phyloP scores from a whole-genome alignment of 2,113 vertebrate species.

The Chelonoidis abingdonii region DNA sequence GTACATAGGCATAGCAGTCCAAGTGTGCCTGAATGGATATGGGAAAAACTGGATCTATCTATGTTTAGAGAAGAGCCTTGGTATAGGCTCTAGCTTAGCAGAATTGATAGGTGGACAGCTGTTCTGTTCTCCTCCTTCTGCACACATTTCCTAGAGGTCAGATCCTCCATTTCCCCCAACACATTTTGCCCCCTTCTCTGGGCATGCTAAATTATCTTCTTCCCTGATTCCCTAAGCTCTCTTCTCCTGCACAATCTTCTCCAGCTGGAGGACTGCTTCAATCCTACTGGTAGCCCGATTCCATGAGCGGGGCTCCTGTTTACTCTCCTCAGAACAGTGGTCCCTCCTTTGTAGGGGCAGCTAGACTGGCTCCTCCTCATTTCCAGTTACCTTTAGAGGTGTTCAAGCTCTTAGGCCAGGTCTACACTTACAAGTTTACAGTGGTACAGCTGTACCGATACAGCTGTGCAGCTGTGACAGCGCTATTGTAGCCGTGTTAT shows the following conservation, averaged over 20 bases:
- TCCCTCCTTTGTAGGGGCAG: not conserved
- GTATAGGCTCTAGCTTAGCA: not conserved
- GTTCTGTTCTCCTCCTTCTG: not conserved
- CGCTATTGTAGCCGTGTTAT: too few relatives aligned
- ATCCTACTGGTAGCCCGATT: conserved; percentile 24
- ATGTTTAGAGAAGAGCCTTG: conserved; percentile 4
- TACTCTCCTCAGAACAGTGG: not conserved
- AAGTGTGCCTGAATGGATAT: conserved; percentile 28
- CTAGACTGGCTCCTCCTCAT: not conserved
- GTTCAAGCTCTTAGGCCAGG: not conserved
- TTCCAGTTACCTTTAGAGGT: not conserved
- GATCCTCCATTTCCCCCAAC: not conserved
- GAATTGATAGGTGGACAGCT: not conserved
- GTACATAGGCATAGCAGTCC: not conserved
- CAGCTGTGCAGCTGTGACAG: too few relatives aligned
- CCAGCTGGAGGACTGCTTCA: not conserved
- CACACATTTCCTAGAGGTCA: not conserved
- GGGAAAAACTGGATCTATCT: conserved; percentile 47
- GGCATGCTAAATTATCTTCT: not conserved
- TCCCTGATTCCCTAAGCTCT: not conserved
- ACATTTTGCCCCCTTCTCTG: not conserved
- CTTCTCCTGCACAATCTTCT: not conserved
- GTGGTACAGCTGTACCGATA: too few relatives aligned
- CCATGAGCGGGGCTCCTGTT: conserved; percentile 2
- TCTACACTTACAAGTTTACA: too few relatives aligned